A percentile compares a stretch with the other conserved stretches of the same genome.
These are phyloP conservation scores for Aphidoletes aphidimyza DNA, from an alignment of 2,888 invertebrate genomes.

Conservation along the genomic window DNA sequence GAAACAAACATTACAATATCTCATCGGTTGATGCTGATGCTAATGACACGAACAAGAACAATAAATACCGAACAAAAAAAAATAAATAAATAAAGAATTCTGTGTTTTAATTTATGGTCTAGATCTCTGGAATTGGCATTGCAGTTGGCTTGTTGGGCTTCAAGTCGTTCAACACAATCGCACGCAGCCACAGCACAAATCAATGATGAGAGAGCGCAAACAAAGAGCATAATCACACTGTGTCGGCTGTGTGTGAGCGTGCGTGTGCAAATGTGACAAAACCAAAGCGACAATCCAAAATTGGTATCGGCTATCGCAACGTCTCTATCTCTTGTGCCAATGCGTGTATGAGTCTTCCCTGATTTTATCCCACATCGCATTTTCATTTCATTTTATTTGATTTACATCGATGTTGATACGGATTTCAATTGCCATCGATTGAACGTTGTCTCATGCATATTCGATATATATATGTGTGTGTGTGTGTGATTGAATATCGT, in stretches of 20 bases:
- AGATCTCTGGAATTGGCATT: slow-evolving; percentile 10
- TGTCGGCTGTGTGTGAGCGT: neutral
- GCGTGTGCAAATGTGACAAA: neutral
- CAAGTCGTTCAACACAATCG: neutral
- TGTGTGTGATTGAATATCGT: slow-evolving; percentile 20
- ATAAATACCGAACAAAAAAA: slow-evolving; percentile 36
- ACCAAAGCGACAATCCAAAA: slow-evolving; percentile 2
- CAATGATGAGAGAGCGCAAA: neutral
- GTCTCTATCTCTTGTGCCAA: neutral
- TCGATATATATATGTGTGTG: neutral
- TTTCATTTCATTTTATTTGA: slow-evolving; percentile 42
- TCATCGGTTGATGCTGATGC: slow-evolving; percentile 21
- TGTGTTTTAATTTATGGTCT: neutral
- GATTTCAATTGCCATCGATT: slow-evolving; percentile 14
- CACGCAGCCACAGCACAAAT: neutral
- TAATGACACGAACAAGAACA: slow-evolving; percentile 35
- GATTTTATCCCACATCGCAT: slow-evolving; percentile 23
- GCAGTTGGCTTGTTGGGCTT: neutral
- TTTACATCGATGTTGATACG: slow-evolving; percentile 33
- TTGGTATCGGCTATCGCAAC: neutral
- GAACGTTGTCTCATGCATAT: neutral
- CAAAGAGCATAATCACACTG: neutral
- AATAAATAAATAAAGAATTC: slow-evolving; percentile 1
- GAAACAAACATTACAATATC: slow-evolving; percentile 8
- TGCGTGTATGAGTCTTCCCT: neutral